Percentiles rank a stretch among this genome's conserved stretches.
These are phyloP conservation scores for Pedicia rivosa DNA, from an alignment of 2,888 invertebrate genomes.

Conservation along the genomic window DNA sequence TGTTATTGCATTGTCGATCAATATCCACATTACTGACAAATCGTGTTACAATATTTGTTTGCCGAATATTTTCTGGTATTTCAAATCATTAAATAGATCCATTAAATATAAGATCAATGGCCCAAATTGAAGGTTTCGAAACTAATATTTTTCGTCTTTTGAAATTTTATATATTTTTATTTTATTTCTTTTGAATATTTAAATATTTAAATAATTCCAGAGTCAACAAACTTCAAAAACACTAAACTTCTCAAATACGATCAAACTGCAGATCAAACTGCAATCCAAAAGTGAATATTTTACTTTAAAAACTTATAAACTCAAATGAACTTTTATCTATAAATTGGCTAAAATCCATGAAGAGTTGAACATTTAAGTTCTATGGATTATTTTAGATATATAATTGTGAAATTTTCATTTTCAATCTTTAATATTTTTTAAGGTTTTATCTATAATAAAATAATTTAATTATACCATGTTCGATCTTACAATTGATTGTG, in stretches of 20 bases:
- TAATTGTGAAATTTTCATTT: no score
- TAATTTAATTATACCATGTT: no score
- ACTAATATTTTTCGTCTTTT: slow-evolving; percentile 32
- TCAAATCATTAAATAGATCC: slow-evolving; percentile 38
- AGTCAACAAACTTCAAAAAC: slow-evolving; percentile 66
- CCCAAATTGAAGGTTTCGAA: slow-evolving; percentile 43
- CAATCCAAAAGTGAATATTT: no score
- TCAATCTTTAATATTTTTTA: no score
- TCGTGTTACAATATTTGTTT: slow-evolving; percentile 19
- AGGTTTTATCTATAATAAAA: no score
- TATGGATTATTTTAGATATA: background rate
- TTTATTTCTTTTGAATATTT: no score
- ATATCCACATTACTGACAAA: slow-evolving; percentile 55
- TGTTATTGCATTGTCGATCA: slow-evolving; percentile 37
- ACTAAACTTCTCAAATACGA: slow-evolving; percentile 50
- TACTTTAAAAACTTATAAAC: background rate
- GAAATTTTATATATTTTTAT: no score
- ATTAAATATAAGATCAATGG: slow-evolving; percentile 49
- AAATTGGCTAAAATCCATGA: slow-evolving; percentile 23
- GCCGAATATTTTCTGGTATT: slow-evolving; percentile 25
- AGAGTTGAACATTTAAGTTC: slow-evolving; percentile 21
- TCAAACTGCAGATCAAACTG: slow-evolving; percentile 33
- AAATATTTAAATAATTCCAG: slow-evolving; percentile 55
- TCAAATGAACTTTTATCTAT: slow-evolving; percentile 20
- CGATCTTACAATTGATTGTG: no score